phyloP scores from a whole-genome alignment of 2,888 invertebrate genomes.

The Lithodes maja region DNA sequence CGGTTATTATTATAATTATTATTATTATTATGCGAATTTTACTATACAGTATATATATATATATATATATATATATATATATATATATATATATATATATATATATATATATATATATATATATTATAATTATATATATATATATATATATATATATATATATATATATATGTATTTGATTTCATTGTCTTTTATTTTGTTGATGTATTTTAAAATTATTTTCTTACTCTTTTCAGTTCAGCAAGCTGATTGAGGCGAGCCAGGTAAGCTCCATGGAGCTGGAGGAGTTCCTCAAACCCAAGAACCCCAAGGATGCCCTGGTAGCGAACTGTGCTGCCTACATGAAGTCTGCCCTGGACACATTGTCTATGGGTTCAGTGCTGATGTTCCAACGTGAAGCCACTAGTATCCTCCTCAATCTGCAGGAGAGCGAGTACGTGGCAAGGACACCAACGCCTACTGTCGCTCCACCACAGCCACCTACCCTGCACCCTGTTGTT shows the following conservation, averaged over 20 bases:
- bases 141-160: too few species aligned
- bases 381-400: conserved; percentile 1
- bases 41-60: too few species aligned
- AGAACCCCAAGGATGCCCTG: conserved; percentile 26
- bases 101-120: too few species aligned
- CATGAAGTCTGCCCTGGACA: conserved; percentile 19
- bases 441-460: too few species aligned
- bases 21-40: too few species aligned
- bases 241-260: background rate
- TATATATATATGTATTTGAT: background rate
- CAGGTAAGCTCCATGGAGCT: background rate
- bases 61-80: too few species aligned
- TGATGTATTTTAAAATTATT: background rate
- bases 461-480: too few species aligned
- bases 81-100: too few species aligned
- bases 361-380: conserved; percentile 11
- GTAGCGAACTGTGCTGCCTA: conserved; percentile 28
- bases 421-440: background rate
- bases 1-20: too few species aligned
- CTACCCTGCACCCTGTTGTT: too few species aligned
- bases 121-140: too few species aligned
- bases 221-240: conserved; percentile 10
- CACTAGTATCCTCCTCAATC: background rate
- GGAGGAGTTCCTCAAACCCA: background rate
- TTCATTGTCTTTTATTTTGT: background rate